Percentiles rank a stretch among this genome's conserved stretches.
phyloP scores from a whole-genome alignment of 2,888 invertebrate genomes.

The Ectropis crepuscularia region DNA sequence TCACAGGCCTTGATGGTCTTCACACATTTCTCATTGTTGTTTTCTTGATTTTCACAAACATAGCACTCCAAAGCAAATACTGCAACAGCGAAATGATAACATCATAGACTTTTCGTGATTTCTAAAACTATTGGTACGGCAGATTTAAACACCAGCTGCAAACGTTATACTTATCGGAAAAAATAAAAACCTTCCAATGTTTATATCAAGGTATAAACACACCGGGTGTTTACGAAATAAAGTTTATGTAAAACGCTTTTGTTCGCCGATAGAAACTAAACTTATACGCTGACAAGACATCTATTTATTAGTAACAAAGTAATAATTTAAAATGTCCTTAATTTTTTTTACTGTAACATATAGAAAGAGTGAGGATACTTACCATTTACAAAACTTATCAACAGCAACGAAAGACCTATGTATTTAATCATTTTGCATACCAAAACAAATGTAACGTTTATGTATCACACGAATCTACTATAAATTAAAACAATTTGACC shows the following conservation, averaged over 20 bases:
- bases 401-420: conserved; percentile 39
- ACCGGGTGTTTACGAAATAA: no score
- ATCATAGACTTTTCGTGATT: not conserved
- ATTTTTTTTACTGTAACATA: no score
- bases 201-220: no score
- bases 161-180: no score
- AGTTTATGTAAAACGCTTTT: no score
- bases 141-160: no score
- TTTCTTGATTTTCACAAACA: conserved; percentile 96
- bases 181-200: no score
- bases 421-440: conserved; percentile 4
- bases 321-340: no score
- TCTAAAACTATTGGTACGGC: not conserved
- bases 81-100: conserved; percentile 56
- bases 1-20: conserved; percentile 96
- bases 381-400: conserved; percentile 44
- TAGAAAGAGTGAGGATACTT: conserved; percentile 8
- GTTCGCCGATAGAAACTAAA: no score
- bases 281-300: no score
- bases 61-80: conserved; percentile 94
- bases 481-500: not conserved
- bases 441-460: not conserved
- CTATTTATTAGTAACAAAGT: no score
- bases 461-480: not conserved
- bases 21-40: conserved; percentile 95